phyloP scores from a whole-genome alignment of 2,888 invertebrate species.

The Clostera curtula region DNA sequence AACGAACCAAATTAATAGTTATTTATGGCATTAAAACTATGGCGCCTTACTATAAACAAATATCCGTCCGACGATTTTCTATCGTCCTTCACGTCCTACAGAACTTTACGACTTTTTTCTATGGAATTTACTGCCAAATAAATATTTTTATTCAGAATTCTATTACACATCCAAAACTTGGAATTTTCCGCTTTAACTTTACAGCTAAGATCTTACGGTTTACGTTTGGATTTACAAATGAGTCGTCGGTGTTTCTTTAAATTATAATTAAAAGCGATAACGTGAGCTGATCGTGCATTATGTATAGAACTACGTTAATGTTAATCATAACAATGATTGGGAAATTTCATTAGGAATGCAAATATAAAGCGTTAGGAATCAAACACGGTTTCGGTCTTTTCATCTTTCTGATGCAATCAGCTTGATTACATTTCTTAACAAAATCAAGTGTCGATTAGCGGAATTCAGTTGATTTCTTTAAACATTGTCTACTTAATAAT shows the following conservation, averaged over 20 bases:
- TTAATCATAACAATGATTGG: slow-evolving; percentile 36
- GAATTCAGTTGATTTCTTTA: too few relatives aligned
- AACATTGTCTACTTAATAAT: too few relatives aligned
- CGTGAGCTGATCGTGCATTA: slow-evolving; percentile 30
- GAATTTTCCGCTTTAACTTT: slow-evolving; percentile 8
- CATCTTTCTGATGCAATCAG: too few relatives aligned
- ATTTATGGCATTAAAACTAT: slow-evolving; percentile 36
- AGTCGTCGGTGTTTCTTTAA: slow-evolving; percentile 19
- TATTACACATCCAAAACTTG: slow-evolving; percentile 18
- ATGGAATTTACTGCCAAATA: slow-evolving; percentile 20
- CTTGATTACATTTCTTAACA: too few relatives aligned
- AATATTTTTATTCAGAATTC: slow-evolving; percentile 17
- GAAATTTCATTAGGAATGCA: slow-evolving; percentile 41
- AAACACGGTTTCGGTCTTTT: slow-evolving; percentile 15
- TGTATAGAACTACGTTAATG: slow-evolving; percentile 29
- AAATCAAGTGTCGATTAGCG: too few relatives aligned
- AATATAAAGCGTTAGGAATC: slow-evolving; percentile 21
- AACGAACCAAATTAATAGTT: slow-evolving; percentile 35
- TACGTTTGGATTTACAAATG: slow-evolving; percentile 18
- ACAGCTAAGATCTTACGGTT: slow-evolving; percentile 15
- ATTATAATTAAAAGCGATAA: slow-evolving; percentile 38
- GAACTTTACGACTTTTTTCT: slow-evolving; percentile 4
- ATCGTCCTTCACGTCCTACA: slow-evolving; percentile 13
- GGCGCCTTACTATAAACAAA: slow-evolving; percentile 38
- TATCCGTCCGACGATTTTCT: slow-evolving; percentile 25